These are phyloP conservation scores for Zaprionus taronus DNA, from an alignment of 1,140 invertebrate species.

Conservation along the genomic window DNA sequence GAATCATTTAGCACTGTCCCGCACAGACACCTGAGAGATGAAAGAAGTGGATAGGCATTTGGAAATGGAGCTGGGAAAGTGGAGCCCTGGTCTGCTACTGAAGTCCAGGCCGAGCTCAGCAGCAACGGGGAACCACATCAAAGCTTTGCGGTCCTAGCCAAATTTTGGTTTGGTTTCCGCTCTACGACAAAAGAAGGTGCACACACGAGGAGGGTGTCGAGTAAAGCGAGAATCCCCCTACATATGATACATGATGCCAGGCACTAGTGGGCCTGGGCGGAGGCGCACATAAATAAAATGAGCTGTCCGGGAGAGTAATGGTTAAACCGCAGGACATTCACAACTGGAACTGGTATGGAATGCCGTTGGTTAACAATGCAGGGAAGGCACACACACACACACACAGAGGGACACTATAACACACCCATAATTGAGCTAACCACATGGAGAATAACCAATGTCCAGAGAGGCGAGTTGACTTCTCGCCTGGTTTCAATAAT, in stretches of 20 bases:
- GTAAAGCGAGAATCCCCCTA: conserved; percentile 1
- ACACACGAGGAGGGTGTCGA: conserved; percentile 43
- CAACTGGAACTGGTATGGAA: conserved; percentile 8
- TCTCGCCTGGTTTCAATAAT: background rate
- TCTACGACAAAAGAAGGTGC: conserved; percentile 50
- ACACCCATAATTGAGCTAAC: conserved; percentile 53
- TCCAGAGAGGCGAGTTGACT: background rate
- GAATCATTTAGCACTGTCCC: background rate
- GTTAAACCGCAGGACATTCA: conserved; percentile 33
- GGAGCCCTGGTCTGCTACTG: conserved; percentile 51
- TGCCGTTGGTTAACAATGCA: conserved; percentile 47
- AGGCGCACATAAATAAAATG: conserved; percentile 60
- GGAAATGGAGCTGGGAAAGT: conserved; percentile 19
- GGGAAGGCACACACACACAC: conserved; percentile 15
- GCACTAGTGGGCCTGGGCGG: background rate
- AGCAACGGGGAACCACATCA: conserved; percentile 65
- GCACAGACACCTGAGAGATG: background rate
- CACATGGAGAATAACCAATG: conserved; percentile 16
- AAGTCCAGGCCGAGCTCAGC: conserved; percentile 44
- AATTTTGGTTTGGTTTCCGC: conserved; percentile 37
- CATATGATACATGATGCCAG: conserved; percentile 52
- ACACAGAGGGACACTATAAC: background rate
- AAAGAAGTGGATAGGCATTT: background rate
- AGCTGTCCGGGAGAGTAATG: conserved; percentile 25
- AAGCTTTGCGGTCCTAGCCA: conserved; percentile 35